Percentiles rank a stretch among this genome's conserved stretches.
These are phyloP conservation scores for Colinus virginianus DNA, from an alignment of 2,113 vertebrate species.

Conservation along the genomic window DNA sequence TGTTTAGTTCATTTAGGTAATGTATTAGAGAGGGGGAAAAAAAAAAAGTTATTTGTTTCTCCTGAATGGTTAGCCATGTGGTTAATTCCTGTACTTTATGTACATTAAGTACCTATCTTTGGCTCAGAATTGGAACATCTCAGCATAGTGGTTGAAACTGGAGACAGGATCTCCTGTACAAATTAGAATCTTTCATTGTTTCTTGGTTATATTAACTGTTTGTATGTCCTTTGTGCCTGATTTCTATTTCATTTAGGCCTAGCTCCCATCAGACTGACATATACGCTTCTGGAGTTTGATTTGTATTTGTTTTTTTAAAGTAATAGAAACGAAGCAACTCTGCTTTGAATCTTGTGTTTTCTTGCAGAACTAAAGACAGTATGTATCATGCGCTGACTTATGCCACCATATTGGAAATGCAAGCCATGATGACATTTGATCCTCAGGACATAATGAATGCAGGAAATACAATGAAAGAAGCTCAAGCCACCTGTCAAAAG, in stretches of 20 bases:
- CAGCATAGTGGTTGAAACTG: neutral
- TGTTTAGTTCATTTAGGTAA: neutral
- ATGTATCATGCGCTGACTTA: slow-evolving; percentile 97
- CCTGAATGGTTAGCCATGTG: neutral
- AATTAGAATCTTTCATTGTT: neutral
- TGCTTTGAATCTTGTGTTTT: slow-evolving; percentile 7
- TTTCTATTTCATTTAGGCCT: neutral
- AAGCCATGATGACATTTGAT: slow-evolving; percentile 99
- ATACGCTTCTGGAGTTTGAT: neutral
- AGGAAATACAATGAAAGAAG: slow-evolving; percentile 95
- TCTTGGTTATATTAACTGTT: neutral
- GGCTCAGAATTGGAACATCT: neutral
- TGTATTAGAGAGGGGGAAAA: neutral
- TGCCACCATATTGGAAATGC: slow-evolving; percentile 97
- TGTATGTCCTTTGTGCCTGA: neutral
- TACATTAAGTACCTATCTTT: neutral
- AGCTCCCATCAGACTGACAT: neutral
- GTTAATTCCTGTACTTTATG: neutral
- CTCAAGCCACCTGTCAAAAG: slow-evolving; percentile 92
- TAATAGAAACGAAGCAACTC: neutral
- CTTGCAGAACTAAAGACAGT: slow-evolving; percentile 90
- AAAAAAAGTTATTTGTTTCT: neutral
- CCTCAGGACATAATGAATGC: slow-evolving; percentile 91
- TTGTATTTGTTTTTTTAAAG: neutral
- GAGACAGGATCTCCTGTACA: neutral